Percentiles rank a stretch among this genome's conserved stretches.
These are phyloP conservation scores for Scaptomyza parva DNA, from an alignment of 2,888 invertebrate species.

Conservation along the genomic window DNA sequence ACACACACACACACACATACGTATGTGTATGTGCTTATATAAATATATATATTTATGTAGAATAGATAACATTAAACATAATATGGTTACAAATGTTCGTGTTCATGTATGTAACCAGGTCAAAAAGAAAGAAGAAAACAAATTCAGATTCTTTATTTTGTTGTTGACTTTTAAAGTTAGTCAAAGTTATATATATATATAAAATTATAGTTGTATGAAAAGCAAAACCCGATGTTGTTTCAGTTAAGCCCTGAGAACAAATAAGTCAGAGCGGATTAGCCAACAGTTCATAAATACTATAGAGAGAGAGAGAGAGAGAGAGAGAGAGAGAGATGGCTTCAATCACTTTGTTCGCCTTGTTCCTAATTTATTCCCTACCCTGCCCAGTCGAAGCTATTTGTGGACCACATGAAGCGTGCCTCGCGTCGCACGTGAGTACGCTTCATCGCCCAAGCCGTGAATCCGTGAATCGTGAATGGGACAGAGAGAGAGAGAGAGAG, in stretches of 20 bases:
- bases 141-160: no score
- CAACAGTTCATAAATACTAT: background rate
- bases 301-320: no score
- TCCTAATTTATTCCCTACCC: conserved; percentile 56
- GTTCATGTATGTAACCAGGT: no score
- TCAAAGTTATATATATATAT: background rate
- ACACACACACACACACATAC: conserved; percentile 11
- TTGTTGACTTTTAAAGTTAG: no score
- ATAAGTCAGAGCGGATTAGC: background rate
- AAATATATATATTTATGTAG: background rate
- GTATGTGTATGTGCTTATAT: background rate
- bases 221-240: no score
- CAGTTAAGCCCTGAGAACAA: background rate
- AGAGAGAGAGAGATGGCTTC: no score
- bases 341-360: conserved; percentile 59
- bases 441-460: conserved; percentile 1
- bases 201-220: no score
- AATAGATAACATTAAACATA: background rate
- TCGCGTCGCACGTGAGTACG: background rate
- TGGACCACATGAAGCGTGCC: conserved; percentile 28
- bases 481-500: no score
- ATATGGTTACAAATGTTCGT: background rate
- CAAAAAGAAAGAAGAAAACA: no score
- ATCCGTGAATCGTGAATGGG: no score
- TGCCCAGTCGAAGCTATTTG: conserved; percentile 37